Conservation (phyloP, 2,888 invertebrate genomes). For the Polydrusus cervinus region DNA sequence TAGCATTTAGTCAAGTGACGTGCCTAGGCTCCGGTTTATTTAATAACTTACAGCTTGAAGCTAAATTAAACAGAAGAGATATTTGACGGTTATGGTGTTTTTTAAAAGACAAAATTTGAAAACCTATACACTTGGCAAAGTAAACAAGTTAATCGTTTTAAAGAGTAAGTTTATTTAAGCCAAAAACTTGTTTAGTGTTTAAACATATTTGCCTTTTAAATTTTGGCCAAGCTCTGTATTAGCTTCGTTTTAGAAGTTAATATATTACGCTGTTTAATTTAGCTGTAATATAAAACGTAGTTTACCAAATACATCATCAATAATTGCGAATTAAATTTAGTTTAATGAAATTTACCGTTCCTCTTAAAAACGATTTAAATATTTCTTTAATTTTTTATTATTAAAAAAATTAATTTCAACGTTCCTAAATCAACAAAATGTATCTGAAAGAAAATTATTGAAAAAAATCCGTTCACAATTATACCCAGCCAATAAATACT, state of each 20-base stretch:
- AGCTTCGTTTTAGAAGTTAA: background rate
- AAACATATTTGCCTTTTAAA: too few relatives aligned
- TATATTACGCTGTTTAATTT: conserved; percentile 8
- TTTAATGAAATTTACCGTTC: background rate
- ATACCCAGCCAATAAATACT: too few relatives aligned
- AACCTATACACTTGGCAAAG: too few relatives aligned
- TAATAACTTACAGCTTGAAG: background rate
- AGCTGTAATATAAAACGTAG: conserved; percentile 10
- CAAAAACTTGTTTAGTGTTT: too few relatives aligned
- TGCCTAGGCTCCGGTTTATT: conserved; percentile 8
- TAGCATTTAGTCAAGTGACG: conserved; percentile 8
- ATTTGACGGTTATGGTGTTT: too few relatives aligned
- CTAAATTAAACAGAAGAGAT: conserved; percentile 13
- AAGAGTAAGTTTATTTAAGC: too few relatives aligned
- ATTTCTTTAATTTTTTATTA: background rate
- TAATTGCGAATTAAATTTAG: conserved; percentile 10
- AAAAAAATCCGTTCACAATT: too few relatives aligned
- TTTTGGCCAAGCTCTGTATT: background rate
- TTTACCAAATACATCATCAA: conserved; percentile 8
- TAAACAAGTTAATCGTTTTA: too few relatives aligned
- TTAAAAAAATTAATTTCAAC: too few relatives aligned
- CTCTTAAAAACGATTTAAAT: background rate
- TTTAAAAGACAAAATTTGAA: too few relatives aligned
- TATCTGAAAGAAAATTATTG: too few relatives aligned
- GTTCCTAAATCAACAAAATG: too few relatives aligned